phyloP scores from a whole-genome alignment of 2,113 vertebrate species.

The Petaurus breviceps region DNA sequence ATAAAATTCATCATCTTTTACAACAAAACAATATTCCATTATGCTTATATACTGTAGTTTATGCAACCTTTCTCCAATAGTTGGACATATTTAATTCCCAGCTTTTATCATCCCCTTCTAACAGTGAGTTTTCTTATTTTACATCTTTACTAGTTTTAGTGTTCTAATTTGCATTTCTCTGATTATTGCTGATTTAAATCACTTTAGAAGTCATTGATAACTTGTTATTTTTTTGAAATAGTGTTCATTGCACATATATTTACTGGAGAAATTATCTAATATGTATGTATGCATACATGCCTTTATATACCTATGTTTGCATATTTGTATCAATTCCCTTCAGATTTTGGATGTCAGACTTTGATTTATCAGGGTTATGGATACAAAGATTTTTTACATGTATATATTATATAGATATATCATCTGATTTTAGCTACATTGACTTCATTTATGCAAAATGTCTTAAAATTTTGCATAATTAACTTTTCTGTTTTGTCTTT shows the following conservation, averaged over 20 bases:
- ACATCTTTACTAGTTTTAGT: not conserved
- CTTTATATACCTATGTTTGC: not conserved
- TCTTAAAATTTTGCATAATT: not conserved
- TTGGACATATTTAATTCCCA: not conserved
- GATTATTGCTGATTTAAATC: not conserved
- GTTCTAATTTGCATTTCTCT: not conserved
- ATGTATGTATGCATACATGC: not conserved
- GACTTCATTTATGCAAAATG: not conserved
- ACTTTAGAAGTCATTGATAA: not conserved
- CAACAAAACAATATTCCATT: not conserved
- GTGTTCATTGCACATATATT: not conserved
- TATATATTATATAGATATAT: not conserved
- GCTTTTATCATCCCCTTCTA: not conserved
- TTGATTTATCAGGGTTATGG: not conserved
- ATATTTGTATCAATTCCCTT: not conserved
- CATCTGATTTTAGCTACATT: not conserved
- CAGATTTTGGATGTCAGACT: not conserved
- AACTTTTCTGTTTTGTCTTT: not conserved
- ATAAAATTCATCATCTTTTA: not conserved
- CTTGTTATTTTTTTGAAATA: not conserved
- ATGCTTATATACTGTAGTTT: not conserved
- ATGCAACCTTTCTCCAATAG: not conserved
- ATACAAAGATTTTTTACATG: not conserved
- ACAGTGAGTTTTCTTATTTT: not conserved
- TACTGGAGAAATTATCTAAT: not conserved